Evolutionary conservation across 2,113 vertebrate genomes (phyloP), one percentile per base, ranked within the genome.

Genomic region (Indicator maculatus): DNA sequence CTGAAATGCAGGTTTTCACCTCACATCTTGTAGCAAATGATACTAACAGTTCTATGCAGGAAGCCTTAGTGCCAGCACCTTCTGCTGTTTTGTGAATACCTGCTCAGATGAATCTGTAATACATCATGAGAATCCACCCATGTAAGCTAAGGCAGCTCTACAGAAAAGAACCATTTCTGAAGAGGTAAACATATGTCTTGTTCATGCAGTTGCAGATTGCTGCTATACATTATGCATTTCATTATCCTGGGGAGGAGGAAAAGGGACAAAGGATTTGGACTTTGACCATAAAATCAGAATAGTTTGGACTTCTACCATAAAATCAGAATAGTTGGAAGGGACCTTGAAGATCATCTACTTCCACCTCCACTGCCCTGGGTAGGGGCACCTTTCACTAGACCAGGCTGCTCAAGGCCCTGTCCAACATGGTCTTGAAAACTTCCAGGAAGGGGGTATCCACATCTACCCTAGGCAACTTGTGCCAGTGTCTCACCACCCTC

Each of bases 71-170:
- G 47, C 28, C 52, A 93, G 61, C 26, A 93, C 10, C 26, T 93
- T 75, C 45, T 50, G 53, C 38, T 82, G 12, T 8, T 58, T 56
- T 65, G 38, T 53, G 65, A 88, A 78, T 53, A 72, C 6, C 18
- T n/a, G 16, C 31, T 63, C 41, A 70, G 19, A 36, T 9, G 1
- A 93, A 31, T 18, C 7, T 86, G 79, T 27, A 58, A n/a, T 3
- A 0, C 2, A 4, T 11, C 17, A 36, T 28, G 15, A 83, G 56
- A 16, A 7, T 9, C 23, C n/a, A 63, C 23, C 12, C 36, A 38
- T 0, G 4, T 15, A 79, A 76, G 7, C 39, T 39, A 21, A 0
- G 2, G 50, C 15, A 9, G 8, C 5, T 80, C 39, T 47, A 63
- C 8, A 71, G 36, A 72, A 41, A 21, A 65, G 8, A 45, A 16